Conservation (phyloP, 64 coral and sea anemone genomes). For the Montipora foliosa region DNA sequence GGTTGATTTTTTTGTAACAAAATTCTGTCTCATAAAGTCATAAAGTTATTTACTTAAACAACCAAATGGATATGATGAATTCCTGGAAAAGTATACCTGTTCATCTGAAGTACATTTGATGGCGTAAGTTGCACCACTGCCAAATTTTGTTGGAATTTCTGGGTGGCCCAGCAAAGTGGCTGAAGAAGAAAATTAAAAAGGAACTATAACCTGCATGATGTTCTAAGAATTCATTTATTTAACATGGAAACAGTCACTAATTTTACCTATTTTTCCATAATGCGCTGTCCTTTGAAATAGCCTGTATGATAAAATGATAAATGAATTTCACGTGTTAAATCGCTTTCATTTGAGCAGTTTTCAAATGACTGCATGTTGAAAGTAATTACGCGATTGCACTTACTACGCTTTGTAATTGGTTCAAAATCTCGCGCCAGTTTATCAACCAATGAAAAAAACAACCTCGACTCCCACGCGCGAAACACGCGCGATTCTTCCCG, state of each 20-base stretch:
- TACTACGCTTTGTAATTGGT: no score
- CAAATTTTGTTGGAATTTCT: background rate
- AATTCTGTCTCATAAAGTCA: no score
- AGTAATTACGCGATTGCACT: background rate
- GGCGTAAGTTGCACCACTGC: slow-evolving; percentile 3
- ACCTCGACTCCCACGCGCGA: no score
- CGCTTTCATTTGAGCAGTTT: background rate
- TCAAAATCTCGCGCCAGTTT: no score
- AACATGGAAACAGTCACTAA: background rate
- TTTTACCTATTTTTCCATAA: slow-evolving; percentile 14
- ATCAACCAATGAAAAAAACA: no score
- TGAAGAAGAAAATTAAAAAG: background rate
- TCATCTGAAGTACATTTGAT: slow-evolving; percentile 51
- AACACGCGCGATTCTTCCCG: no score
- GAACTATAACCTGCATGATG: background rate
- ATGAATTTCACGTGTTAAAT: background rate
- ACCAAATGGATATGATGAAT: background rate
- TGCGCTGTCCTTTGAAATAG: slow-evolving; percentile 10
- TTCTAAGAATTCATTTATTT: background rate
- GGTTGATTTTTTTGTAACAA: no score
- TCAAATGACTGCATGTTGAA: background rate
- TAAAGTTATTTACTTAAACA: background rate
- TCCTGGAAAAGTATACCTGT: slow-evolving; percentile 3
- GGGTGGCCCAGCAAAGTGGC: slow-evolving; percentile 34
- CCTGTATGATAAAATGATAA: background rate